Evolutionary conservation across 2,888 invertebrate species (phyloP).

Genomic region (Aphodius granarius): DNA sequence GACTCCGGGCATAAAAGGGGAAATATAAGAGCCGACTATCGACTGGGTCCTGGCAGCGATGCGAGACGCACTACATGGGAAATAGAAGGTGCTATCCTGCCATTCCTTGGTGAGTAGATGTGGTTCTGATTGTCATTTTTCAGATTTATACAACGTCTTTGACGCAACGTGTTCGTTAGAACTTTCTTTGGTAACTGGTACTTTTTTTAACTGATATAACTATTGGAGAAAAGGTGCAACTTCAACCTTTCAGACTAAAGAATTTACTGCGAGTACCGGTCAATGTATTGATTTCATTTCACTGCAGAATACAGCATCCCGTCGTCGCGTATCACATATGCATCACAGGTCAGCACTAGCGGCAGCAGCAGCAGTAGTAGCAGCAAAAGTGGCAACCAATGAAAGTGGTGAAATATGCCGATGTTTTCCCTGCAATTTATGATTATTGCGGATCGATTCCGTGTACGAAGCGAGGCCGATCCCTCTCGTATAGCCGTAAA

Average conservation of each 20-base stretch:
- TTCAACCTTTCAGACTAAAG: too few relatives aligned
- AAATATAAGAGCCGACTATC: neutral
- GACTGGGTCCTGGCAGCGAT: neutral
- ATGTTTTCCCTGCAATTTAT: conserved; percentile 12
- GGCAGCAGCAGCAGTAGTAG: neutral
- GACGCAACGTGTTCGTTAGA: too few relatives aligned
- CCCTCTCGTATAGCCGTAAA: neutral
- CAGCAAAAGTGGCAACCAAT: conserved; percentile 12
- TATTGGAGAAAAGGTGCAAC: too few relatives aligned
- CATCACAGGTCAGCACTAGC: conserved; percentile 1
- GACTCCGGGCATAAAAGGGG: neutral
- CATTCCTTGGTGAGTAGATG: too few relatives aligned
- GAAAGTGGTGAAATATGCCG: conserved; percentile 13
- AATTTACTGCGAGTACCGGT: neutral
- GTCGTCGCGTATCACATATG: conserved; percentile 7
- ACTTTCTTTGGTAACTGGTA: too few relatives aligned
- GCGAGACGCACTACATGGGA: neutral
- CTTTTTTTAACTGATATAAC: too few relatives aligned
- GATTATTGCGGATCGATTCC: conserved; percentile 2
- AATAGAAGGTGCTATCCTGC: too few relatives aligned
- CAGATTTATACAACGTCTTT: too few relatives aligned
- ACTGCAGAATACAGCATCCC: conserved; percentile 3
- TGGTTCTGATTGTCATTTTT: too few relatives aligned
- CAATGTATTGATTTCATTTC: conserved; percentile 7
- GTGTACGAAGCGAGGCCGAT: neutral